Base-by-base conservation (phyloP, 35 echinoderm and acorn worm species). In the Amphiura filiformis region DNA sequence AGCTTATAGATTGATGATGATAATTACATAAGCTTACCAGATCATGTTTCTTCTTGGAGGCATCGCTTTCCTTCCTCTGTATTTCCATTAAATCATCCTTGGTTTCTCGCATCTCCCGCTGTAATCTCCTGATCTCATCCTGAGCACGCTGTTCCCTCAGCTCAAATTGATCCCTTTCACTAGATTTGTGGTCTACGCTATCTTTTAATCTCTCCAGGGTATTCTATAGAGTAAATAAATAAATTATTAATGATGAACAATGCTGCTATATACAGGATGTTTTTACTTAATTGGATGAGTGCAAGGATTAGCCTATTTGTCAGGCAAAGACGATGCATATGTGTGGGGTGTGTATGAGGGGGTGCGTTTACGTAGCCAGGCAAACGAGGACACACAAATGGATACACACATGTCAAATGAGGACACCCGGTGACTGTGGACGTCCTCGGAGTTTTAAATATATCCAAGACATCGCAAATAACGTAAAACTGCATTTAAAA, bases 21-120 rank as follows among this genome's bases (percentile, higher is more conserved):
- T n/a, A n/a, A n/a, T n/a, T n/a, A n/a, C n/a, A n/a, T n/a, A n/a
- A n/a, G n/a, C 96, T 98, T 57, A 94, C 96, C 93, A 92, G 36
- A 79, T 94, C 96, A 64, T 92, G 89, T 83, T 94, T 94, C 93
- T 92, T 98, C 57, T 91, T 88, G 14, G 44, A 89, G 18, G 89
- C 38, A 18, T 94, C 96, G 0, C 76, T 82, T 64, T 98, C 96
- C 56, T 94, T 94, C 14, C 92, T 56, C 31, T 98, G 96, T 32
- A 90, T 34, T 56, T 94, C 95, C 0, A 57, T 47, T 28, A 82
- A 82, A 64, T 98, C 92, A 41, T 98, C 96, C 87, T 76, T 84
- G 31, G 92, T 57, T 79, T 94, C 93, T 57, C 93, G 37, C 13
- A 98, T 41, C 44, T 98, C 92, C 56, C 90, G 40, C 64, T 98